Percentiles rank a stretch among this genome's conserved stretches.
phyloP scores from a whole-genome alignment of 1,140 invertebrate genomes.

The Drosophila tsacasi region DNA sequence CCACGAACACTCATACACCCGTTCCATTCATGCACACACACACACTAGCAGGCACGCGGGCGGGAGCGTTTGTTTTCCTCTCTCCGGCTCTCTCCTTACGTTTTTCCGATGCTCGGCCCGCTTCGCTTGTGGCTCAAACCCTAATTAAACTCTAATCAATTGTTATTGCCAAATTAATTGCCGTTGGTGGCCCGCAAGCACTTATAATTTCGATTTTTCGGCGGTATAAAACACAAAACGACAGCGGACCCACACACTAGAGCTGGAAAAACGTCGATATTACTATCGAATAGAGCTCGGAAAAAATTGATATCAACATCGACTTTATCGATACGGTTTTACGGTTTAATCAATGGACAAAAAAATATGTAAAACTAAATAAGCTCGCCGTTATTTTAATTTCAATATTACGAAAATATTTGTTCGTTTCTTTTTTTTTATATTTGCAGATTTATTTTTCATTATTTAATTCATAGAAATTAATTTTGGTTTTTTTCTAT shows the following conservation, averaged over 20 bases:
- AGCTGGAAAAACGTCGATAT: background rate
- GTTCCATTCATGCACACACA: slow-evolving; percentile 37
- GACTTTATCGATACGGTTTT: too few relatives aligned
- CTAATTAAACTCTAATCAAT: background rate
- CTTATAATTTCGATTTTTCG: slow-evolving; percentile 50
- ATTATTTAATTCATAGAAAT: too few relatives aligned
- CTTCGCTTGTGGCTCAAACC: background rate
- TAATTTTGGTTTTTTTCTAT: too few relatives aligned
- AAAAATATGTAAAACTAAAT: too few relatives aligned
- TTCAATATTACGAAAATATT: too few relatives aligned
- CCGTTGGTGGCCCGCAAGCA: slow-evolving; percentile 17
- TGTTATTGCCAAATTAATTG: slow-evolving; percentile 11
- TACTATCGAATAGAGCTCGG: too few relatives aligned
- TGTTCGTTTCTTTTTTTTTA: too few relatives aligned
- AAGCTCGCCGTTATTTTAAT: too few relatives aligned
- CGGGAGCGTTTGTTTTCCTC: slow-evolving; percentile 46
- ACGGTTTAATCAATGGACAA: too few relatives aligned
- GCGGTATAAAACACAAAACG: slow-evolving; percentile 5
- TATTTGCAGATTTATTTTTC: too few relatives aligned
- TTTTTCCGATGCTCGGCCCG: slow-evolving; percentile 21
- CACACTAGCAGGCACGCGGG: slow-evolving; percentile 27
- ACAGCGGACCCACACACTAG: background rate
- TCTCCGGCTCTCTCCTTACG: slow-evolving; percentile 30
- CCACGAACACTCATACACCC: slow-evolving; percentile 47
- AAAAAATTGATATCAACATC: too few relatives aligned